These are phyloP conservation scores for Stomatorhinus walkeri DNA, from an alignment of 2,797 vertebrate genomes.

Conservation along the genomic window DNA sequence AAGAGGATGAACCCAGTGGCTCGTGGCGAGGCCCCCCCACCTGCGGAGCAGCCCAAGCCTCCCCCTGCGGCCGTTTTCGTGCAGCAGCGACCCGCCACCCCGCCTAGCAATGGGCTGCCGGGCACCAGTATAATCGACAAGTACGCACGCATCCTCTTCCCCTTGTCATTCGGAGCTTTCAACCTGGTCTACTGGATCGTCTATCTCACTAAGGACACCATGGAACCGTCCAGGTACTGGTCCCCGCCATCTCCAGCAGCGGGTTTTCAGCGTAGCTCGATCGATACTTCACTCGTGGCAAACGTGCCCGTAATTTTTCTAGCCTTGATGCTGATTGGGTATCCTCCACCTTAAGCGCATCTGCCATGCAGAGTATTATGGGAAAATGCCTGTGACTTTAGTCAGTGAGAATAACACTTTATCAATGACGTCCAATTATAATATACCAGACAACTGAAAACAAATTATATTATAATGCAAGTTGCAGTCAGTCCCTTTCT, in stretches of 20 bases:
- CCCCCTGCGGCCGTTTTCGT: constrained; percentile 52
- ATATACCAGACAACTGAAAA: background rate
- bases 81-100: constrained; percentile 58
- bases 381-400: background rate
- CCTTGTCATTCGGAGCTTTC: constrained; percentile 90
- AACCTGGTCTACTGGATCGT: constrained; percentile 96
- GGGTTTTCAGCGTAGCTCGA: background rate
- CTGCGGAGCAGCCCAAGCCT: constrained; percentile 60
- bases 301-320: background rate
- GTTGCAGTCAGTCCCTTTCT: background rate
- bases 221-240: constrained; percentile 75
- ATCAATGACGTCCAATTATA: background rate
- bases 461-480: background rate
- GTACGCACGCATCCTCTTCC: constrained; percentile 92
- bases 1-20: constrained; percentile 76
- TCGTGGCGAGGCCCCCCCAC: constrained; percentile 58
- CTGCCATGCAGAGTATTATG: background rate
- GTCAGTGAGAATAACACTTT: background rate
- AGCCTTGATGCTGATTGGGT: background rate
- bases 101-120: constrained; percentile 55
- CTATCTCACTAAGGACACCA: constrained; percentile 94
- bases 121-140: constrained; percentile 94
- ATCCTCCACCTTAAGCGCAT: background rate
- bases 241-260: background rate
- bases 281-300: background rate